phyloP scores from a whole-genome alignment of 2,113 vertebrate species.

The Takifugu bimaculatus region DNA sequence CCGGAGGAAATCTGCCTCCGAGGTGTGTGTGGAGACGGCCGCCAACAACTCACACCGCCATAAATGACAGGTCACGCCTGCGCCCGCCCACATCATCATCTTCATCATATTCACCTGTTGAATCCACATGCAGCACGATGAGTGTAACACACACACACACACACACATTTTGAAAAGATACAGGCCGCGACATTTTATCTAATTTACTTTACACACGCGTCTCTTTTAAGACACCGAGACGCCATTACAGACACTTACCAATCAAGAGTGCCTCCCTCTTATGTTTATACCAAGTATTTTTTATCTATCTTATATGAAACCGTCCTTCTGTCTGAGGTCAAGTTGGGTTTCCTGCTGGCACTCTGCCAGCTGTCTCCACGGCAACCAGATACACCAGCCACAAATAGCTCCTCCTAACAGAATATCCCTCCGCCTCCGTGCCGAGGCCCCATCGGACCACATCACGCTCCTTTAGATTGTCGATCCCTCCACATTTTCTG shows the following conservation, averaged over 20 bases:
- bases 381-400: slow-evolving; percentile 68
- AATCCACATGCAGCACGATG: no score
- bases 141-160: no score
- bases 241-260: no score
- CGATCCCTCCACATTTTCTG: slow-evolving; percentile 48
- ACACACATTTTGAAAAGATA: no score
- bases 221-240: no score
- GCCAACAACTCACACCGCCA: no score
- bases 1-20: background rate
- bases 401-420: slow-evolving; percentile 61
- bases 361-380: slow-evolving; percentile 67
- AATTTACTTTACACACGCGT: no score
- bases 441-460: slow-evolving; percentile 33
- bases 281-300: slow-evolving; percentile 9
- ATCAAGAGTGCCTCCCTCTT: background rate
- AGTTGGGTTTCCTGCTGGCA: slow-evolving; percentile 58
- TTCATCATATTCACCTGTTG: no score
- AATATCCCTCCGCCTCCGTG: slow-evolving; percentile 44
- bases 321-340: slow-evolving; percentile 40
- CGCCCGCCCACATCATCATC: no score
- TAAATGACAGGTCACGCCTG: no score
- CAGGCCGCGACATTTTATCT: no score
- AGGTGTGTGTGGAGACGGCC: no score
- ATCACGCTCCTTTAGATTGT: slow-evolving; percentile 38
- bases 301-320: slow-evolving; percentile 9